Evolutionary conservation across 2,113 vertebrate species (phyloP).

Genomic region (Erythrocercus mccallii): DNA sequence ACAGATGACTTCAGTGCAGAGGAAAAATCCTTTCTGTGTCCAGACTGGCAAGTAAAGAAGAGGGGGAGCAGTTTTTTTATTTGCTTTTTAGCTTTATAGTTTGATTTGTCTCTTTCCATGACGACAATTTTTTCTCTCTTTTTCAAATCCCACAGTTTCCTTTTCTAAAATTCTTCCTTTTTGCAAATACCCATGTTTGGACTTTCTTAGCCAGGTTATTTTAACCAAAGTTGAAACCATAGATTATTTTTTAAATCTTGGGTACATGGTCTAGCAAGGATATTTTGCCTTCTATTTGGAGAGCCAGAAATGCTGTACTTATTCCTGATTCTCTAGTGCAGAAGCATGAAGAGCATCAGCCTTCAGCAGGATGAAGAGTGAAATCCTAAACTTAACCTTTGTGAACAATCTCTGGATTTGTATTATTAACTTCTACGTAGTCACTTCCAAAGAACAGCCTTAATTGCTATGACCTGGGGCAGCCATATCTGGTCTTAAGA

Average conservation of each 20-base stretch:
- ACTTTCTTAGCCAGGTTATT: neutral
- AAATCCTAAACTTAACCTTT: neutral
- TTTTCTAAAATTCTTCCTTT: neutral
- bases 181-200: neutral
- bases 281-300: neutral
- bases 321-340: neutral
- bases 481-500: neutral
- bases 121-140: neutral
- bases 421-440: neutral
- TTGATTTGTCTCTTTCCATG: neutral
- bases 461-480: neutral
- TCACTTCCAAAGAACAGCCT: neutral
- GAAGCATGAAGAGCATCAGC: neutral
- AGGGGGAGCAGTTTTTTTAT: accelerated
- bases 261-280: neutral
- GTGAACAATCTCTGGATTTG: neutral
- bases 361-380: neutral
- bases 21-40: neutral
- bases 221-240: neutral
- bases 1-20: neutral
- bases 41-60: neutral
- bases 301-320: neutral
- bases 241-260: neutral
- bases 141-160: neutral
- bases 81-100: neutral